These are phyloP conservation scores for Heliconius ismenius DNA, from an alignment of 2,888 invertebrate genomes.

Conservation along the genomic window DNA sequence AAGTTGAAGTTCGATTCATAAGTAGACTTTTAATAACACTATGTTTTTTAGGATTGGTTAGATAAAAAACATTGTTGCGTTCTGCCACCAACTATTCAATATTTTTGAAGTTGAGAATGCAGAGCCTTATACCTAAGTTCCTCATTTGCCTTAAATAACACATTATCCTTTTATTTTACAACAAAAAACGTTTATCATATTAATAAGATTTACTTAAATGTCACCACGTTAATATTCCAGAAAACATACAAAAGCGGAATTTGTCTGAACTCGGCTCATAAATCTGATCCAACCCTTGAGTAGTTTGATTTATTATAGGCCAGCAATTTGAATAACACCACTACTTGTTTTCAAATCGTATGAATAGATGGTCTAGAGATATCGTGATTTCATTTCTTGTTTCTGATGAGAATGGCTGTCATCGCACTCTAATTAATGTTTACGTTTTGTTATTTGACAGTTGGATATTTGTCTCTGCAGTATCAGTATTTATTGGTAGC, in stretches of 20 bases:
- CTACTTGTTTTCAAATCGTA: slow-evolving; percentile 52
- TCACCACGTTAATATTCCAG: not conserved
- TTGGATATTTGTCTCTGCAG: slow-evolving; percentile 45
- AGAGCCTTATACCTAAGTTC: not conserved
- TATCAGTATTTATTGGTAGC: slow-evolving; percentile 46
- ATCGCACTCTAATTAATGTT: slow-evolving; percentile 50
- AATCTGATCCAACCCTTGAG: slow-evolving; percentile 24
- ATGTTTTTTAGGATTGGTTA: not conserved
- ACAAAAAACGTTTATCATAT: not conserved
- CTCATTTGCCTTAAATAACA: not conserved
- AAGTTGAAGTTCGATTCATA: not conserved
- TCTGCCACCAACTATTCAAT: not conserved
- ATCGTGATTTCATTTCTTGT: slow-evolving; percentile 48
- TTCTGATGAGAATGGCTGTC: slow-evolving; percentile 46
- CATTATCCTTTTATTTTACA: not conserved
- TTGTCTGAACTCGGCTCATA: slow-evolving; percentile 15
- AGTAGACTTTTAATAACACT: too few relatives aligned
- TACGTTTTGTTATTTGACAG: slow-evolving; percentile 46
- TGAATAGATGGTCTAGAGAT: slow-evolving; percentile 50
- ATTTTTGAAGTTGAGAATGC: too few relatives aligned
- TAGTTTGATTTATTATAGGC: slow-evolving; percentile 57
- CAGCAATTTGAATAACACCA: slow-evolving; percentile 55
- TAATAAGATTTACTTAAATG: not conserved
- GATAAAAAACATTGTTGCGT: not conserved
- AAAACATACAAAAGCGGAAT: slow-evolving; percentile 16